phyloP scores from a whole-genome alignment of 2,888 invertebrate genomes.

The Oscheius onirici region DNA sequence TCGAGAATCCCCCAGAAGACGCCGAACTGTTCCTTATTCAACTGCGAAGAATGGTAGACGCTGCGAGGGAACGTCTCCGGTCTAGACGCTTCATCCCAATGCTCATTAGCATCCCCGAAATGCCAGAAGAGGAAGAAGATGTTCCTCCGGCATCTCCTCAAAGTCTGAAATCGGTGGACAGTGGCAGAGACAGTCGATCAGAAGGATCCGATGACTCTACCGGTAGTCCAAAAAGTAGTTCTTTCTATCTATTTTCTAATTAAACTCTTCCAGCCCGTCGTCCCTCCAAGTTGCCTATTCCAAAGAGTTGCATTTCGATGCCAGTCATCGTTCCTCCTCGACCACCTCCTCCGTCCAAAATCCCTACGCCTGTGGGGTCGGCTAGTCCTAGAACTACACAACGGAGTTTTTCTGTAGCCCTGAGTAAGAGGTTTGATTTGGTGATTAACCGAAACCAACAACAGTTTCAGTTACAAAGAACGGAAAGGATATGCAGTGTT shows the following conservation, averaged over 20 bases:
- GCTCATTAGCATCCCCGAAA: constrained; percentile 49
- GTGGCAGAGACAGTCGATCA: constrained; percentile 44
- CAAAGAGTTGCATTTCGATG: constrained; percentile 29
- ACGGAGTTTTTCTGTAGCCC: not conserved
- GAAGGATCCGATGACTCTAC: constrained; percentile 14
- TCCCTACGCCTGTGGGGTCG: constrained; percentile 28
- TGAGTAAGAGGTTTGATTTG: not conserved
- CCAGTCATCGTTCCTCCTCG: constrained; percentile 14
- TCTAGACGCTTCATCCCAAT: constrained; percentile 54
- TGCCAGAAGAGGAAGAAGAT: constrained; percentile 24
- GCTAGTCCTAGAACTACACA: constrained; percentile 18
- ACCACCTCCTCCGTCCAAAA: constrained; percentile 27
- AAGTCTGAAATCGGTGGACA: constrained; percentile 42
- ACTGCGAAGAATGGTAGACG: constrained; percentile 77
- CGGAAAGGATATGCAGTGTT: constrained; percentile 63
- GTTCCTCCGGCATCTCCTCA: constrained; percentile 22
- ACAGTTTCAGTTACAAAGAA: constrained; percentile 38
- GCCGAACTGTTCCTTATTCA: constrained; percentile 83
- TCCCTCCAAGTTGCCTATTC: constrained; percentile 42
- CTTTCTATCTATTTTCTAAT: not conserved
- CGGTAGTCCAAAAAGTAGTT: constrained; percentile 22
- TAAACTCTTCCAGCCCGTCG: not conserved
- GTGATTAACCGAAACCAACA: too few relatives aligned
- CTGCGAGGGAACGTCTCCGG: constrained; percentile 53
- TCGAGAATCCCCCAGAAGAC: constrained; percentile 88